These are phyloP conservation scores for Euplagia quadripunctaria DNA, from an alignment of 2,888 invertebrate species.

Conservation along the genomic window DNA sequence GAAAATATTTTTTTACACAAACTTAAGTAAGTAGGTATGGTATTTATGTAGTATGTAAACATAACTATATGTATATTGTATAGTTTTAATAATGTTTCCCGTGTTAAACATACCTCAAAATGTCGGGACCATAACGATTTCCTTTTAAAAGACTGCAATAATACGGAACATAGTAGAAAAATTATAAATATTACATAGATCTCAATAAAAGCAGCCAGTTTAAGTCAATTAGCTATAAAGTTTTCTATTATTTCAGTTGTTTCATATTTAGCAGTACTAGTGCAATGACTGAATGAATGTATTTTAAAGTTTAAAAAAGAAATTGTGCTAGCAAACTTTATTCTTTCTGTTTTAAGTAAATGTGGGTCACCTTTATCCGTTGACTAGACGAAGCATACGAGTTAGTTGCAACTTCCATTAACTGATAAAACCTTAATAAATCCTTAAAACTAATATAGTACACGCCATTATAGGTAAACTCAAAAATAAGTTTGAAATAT, in stretches of 20 bases:
- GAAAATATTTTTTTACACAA: constrained; percentile 67
- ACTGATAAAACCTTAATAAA: constrained; percentile 42
- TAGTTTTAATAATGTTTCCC: constrained; percentile 42
- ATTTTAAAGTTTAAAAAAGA: neutral
- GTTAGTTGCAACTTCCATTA: constrained; percentile 44
- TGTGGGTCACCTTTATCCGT: constrained; percentile 52
- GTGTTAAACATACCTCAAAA: constrained; percentile 42
- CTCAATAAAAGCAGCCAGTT: neutral
- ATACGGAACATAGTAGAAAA: neutral
- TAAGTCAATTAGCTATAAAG: too few species aligned
- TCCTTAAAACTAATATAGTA: constrained; percentile 19
- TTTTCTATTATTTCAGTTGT: too few species aligned
- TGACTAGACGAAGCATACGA: constrained; percentile 68
- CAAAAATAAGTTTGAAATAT: constrained; percentile 3
- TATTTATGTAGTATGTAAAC: constrained; percentile 38
- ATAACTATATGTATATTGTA: constrained; percentile 37
- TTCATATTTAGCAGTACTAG: too few species aligned
- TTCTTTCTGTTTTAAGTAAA: neutral
- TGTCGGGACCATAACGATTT: constrained; percentile 7
- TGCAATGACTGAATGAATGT: neutral
- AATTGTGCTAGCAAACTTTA: constrained; percentile 4
- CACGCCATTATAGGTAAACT: constrained; percentile 4
- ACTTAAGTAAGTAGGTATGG: constrained; percentile 50
- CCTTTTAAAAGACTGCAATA: constrained; percentile 1
- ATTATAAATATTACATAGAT: neutral